These are phyloP conservation scores for Mimachlamys varia DNA, from an alignment of 2,888 invertebrate genomes.

Conservation along the genomic window DNA sequence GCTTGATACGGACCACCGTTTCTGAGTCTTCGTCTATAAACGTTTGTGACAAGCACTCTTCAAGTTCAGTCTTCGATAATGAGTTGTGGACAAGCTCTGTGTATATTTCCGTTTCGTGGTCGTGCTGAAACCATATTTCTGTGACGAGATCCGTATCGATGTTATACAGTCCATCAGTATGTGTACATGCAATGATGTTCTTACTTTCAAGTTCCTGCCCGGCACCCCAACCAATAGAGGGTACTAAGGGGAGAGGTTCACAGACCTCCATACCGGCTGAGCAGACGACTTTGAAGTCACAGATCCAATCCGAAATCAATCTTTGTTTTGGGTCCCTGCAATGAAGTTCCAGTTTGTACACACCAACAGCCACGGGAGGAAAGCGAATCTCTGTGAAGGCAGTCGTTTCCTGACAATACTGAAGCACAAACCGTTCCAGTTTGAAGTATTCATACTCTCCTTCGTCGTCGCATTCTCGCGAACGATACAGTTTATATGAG, in stretches of 20 bases:
- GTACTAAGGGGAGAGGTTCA: slow-evolving; percentile 58
- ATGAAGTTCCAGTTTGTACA: slow-evolving; percentile 61
- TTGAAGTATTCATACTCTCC: slow-evolving; percentile 60
- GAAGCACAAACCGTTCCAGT: slow-evolving; percentile 56
- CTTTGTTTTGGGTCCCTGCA: slow-evolving; percentile 54
- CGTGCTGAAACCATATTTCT: slow-evolving; percentile 55
- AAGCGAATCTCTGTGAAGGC: slow-evolving; percentile 61
- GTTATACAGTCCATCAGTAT: slow-evolving; percentile 51
- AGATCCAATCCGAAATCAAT: slow-evolving; percentile 59
- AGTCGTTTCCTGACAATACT: slow-evolving; percentile 52
- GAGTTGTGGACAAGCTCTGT: slow-evolving; percentile 56
- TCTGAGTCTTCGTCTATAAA: slow-evolving; percentile 49
- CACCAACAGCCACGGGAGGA: slow-evolving; percentile 55
- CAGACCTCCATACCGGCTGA: slow-evolving; percentile 55
- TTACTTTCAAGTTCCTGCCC: slow-evolving; percentile 50
- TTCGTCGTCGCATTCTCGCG: slow-evolving; percentile 56
- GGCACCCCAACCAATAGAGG: slow-evolving; percentile 61
- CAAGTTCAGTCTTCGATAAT: slow-evolving; percentile 55
- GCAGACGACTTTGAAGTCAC: slow-evolving; percentile 61
- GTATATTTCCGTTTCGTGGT: slow-evolving; percentile 51
- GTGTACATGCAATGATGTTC: slow-evolving; percentile 53
- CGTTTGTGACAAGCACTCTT: slow-evolving; percentile 45
- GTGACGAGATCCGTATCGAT: slow-evolving; percentile 58
- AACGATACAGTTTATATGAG: slow-evolving; percentile 55
- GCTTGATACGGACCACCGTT: slow-evolving; percentile 55